phyloP scores from a whole-genome alignment of 1,140 invertebrate genomes.

The Scylla paramamosain region DNA sequence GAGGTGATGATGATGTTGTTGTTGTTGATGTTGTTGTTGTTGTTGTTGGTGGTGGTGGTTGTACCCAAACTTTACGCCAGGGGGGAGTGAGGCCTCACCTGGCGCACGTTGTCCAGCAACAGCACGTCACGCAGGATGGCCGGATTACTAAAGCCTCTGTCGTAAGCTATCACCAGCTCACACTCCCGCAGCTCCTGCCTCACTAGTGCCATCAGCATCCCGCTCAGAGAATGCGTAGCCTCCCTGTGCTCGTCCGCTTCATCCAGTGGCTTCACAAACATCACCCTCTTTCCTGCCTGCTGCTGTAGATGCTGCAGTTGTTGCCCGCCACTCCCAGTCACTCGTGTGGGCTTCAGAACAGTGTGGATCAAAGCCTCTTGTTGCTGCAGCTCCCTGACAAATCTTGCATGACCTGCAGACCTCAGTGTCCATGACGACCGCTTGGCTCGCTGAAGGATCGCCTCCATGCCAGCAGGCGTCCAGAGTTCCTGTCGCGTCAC shows the following conservation, averaged over 20 bases:
- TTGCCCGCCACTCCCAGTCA: neutral
- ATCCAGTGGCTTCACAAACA: neutral
- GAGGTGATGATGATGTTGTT: neutral
- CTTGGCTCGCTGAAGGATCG: too few relatives aligned
- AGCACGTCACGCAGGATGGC: neutral
- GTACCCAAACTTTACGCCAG: neutral
- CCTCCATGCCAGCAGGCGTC: too few relatives aligned
- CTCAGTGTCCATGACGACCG: too few relatives aligned
- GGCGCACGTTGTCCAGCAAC: neutral
- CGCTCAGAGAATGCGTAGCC: neutral
- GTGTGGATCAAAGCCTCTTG: too few relatives aligned
- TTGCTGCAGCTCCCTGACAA: too few relatives aligned
- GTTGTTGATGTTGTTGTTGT: neutral
- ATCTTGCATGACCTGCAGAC: too few relatives aligned
- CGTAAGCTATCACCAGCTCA: constrained; percentile 40
- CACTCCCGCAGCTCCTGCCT: neutral
- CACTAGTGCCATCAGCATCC: neutral
- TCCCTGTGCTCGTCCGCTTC: neutral
- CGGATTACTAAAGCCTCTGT: neutral
- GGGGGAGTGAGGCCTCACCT: neutral
- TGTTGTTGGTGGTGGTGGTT: neutral
- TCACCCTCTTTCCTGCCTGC: neutral
- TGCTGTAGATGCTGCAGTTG: too few relatives aligned
- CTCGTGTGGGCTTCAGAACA: neutral
- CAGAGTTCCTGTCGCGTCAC: too few relatives aligned